Evolutionary conservation across 1,140 invertebrate species (phyloP).

Genomic region (Maconellicoccus hirsutus): DNA sequence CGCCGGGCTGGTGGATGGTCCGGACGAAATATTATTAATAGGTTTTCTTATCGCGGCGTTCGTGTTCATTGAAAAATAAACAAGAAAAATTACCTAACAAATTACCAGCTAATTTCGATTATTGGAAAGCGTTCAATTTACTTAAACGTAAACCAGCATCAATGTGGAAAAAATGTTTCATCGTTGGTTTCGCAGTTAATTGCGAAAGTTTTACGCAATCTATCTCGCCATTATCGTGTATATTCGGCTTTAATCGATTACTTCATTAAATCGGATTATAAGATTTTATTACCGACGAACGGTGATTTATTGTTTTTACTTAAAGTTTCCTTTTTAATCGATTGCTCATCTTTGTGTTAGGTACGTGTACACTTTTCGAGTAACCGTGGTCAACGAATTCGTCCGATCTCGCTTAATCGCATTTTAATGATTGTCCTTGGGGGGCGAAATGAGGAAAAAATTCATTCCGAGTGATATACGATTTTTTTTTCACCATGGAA

Average conservation of each 20-base stretch:
- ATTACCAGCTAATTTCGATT: slow-evolving; percentile 9
- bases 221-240: background rate
- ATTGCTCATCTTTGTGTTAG: background rate
- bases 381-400: background rate
- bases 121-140: slow-evolving; percentile 3
- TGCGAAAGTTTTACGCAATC: background rate
- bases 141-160: background rate
- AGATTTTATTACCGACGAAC: background rate
- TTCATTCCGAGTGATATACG: background rate
- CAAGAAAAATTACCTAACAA: background rate
- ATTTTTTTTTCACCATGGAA: too few relatives aligned
- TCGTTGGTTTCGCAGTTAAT: background rate
- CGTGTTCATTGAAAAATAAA: slow-evolving; percentile 5
- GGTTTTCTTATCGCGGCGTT: background rate
- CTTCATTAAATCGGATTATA: background rate
- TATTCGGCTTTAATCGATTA: background rate
- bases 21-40: background rate
- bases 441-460: background rate
- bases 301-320: background rate
- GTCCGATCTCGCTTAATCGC: background rate
- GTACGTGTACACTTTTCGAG: too few relatives aligned
- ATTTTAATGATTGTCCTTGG: background rate
- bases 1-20: too few relatives aligned
- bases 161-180: background rate
- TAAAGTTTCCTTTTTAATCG: background rate